Evolutionary conservation across 1,140 invertebrate species (phyloP), one percentile per base, ranked within the genome.

Genomic region (Zeugodacus cucurbitae): DNA sequence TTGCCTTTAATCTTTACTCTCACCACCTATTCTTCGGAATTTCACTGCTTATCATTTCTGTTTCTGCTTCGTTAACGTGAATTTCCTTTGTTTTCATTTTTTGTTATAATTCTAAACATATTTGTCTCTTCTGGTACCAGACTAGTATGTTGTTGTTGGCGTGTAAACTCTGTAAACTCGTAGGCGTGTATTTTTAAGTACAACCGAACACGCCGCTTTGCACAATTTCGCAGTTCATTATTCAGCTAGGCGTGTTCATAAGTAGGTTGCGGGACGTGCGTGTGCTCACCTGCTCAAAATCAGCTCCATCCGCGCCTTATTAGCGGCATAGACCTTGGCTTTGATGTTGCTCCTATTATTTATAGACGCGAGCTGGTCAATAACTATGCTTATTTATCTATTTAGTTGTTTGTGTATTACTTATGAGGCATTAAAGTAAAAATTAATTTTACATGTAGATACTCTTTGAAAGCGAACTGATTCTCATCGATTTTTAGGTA

Each of bases 221-320:
- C 74, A 82, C 74, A 82, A 82, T 82, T 82, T 48, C 74, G 14
- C 74, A 82, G 41, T 48, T 82, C 74, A 82, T 82, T 82, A 82
- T 41, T n/a, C 74, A 82, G 22, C 58, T 62, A n/a, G 58, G 11
- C 74, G 44, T 2, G 41, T 7, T n/a, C n/a, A n/a, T n/a, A 1
- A 82, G n/a, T 29, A 34, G 64, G 32, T 8, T n/a, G 20, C 10
- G 10, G 20, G 22, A 8, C 3, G 74, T 44, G n/a, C 34, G 17
- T 44, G 44, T 29, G 41, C 14, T 29, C 26, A 82, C 74, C 74
- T 82, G 41, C 34, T 34, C 17, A 41, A 41, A 41, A n/a, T 74
- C 67, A 17, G 34, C 5, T 74, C 17, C 14, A 41, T 6, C 20
- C 37, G 6, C 74, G 74, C 74, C 3, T 48, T 41, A 82, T 82